phyloP scores from a whole-genome alignment of 1,140 invertebrate genomes.

The Drosophila sucinea region DNA sequence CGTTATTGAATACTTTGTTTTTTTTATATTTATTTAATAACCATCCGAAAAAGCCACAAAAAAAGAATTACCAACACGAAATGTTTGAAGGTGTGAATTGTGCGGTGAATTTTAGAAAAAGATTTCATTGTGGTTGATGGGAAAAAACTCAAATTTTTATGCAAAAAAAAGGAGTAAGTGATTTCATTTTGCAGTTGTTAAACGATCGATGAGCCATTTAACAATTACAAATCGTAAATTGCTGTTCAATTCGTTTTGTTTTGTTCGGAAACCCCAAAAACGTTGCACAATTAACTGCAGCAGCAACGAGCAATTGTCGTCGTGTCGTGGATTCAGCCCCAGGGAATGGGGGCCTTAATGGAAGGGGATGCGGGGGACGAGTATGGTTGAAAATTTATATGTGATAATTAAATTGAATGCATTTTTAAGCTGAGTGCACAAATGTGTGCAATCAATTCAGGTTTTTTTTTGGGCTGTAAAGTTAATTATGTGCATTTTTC shows the following conservation, averaged over 20 bases:
- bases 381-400: conserved; percentile 59
- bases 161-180: too few species aligned
- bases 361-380: not conserved
- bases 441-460: conserved; percentile 70
- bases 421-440: conserved; percentile 69
- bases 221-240: conserved; percentile 16
- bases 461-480: conserved; percentile 34
- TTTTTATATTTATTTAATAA: too few species aligned
- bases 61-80: too few species aligned
- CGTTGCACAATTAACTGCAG: conserved; percentile 65
- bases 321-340: not conserved
- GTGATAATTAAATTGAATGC: conserved; percentile 77
- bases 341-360: conserved; percentile 1
- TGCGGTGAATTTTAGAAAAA: too few species aligned
- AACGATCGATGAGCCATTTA: conserved; percentile 19
- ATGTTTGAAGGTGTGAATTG: too few species aligned
- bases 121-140: too few species aligned
- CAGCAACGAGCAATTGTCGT: conserved; percentile 34
- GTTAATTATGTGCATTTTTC: conserved; percentile 59
- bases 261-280: conserved; percentile 36
- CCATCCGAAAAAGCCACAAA: too few species aligned
- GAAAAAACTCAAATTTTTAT: too few species aligned
- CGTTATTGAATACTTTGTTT: too few species aligned
- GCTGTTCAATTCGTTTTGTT: conserved; percentile 30
- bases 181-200: too few species aligned